phyloP scores from a whole-genome alignment of 1,140 invertebrate genomes.

The Helicoverpa zea region DNA sequence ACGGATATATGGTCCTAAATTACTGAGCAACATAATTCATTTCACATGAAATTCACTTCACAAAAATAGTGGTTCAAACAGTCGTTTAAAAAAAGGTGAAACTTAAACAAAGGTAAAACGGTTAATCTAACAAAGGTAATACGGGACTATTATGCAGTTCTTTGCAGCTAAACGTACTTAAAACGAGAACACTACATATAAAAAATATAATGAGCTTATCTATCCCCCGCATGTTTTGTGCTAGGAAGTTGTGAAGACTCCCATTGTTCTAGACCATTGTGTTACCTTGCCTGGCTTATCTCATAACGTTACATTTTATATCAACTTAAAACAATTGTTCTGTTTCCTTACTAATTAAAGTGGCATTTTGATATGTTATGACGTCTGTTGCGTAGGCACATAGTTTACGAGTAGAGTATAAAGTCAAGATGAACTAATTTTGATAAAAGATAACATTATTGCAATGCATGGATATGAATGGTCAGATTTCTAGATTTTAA shows the following conservation, averaged over 20 bases:
- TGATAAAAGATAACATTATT: no score
- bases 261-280: conserved; percentile 30
- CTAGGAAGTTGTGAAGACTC: conserved; percentile 18
- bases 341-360: conserved; percentile 33
- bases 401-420: not conserved
- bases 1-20: no score
- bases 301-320: conserved; percentile 27
- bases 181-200: not conserved
- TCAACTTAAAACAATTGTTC: conserved; percentile 32
- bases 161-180: no score
- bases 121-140: no score
- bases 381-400: not conserved
- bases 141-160: no score
- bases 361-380: conserved; percentile 6
- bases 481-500: no score
- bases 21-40: no score
- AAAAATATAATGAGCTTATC: conserved; percentile 31
- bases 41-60: no score
- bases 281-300: conserved; percentile 7
- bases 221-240: conserved; percentile 10
- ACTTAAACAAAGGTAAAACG: no score
- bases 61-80: no score
- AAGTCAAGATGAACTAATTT: not conserved
- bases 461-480: no score
- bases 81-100: no score